These are phyloP conservation scores for Oceanodroma tethys DNA, from an alignment of 2,113 vertebrate species.

Conservation along the genomic window DNA sequence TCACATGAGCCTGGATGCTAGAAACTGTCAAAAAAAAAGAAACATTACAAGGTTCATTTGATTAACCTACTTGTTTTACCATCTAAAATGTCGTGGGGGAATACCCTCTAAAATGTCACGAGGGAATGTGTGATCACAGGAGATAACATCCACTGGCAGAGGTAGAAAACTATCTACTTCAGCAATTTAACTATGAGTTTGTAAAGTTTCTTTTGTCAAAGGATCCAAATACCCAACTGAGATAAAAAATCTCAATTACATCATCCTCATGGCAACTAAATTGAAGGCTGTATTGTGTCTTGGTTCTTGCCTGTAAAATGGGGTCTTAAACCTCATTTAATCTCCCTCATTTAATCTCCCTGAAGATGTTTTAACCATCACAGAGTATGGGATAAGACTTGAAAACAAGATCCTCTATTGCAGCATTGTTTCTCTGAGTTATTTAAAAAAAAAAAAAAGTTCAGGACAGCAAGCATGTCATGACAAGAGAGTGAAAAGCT, in stretches of 20 bases:
- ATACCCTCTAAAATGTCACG: too few species aligned
- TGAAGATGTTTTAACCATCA: not conserved
- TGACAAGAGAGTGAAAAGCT: not conserved
- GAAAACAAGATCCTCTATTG: not conserved
- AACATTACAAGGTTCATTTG: not conserved
- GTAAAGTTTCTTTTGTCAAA: not conserved
- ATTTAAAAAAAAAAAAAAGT: not conserved
- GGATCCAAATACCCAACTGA: not conserved
- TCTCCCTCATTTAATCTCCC: not conserved
- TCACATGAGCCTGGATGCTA: not conserved
- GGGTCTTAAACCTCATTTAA: not conserved
- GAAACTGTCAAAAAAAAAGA: not conserved
- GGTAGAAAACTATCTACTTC: not conserved
- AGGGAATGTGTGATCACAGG: not conserved
- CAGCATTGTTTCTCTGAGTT: not conserved
- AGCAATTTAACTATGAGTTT: not conserved
- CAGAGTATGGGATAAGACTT: not conserved
- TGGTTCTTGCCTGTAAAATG: not conserved
- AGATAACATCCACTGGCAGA: not conserved
- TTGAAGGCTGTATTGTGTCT: not conserved
- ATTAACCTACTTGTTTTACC: not conserved
- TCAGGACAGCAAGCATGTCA: not conserved
- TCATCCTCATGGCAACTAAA: not conserved
- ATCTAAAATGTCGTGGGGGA: not conserved
- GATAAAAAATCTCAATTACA: not conserved